Conservation (phyloP, 2,888 invertebrate genomes). For the Melanophora roralis region DNA sequence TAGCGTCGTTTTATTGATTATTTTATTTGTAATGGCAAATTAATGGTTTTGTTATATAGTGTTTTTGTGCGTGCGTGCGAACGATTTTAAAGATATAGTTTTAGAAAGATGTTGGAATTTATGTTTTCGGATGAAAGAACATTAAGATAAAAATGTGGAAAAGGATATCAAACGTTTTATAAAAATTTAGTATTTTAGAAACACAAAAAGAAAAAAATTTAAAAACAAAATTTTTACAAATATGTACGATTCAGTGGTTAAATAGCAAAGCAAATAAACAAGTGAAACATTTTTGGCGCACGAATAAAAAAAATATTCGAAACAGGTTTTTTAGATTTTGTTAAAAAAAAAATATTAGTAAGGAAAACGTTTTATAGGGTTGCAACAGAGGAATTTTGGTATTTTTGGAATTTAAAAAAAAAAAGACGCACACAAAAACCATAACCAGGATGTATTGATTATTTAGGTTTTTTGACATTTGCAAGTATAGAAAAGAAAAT, state of each 20-base stretch:
- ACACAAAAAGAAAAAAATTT: background rate
- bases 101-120: constrained; percentile 10
- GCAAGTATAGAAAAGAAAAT: constrained; percentile 67
- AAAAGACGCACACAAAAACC: constrained; percentile 66
- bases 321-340: constrained; percentile 15
- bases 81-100: constrained; percentile 40
- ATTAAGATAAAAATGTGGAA: constrained; percentile 2
- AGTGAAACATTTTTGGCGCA: background rate
- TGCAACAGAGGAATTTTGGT: constrained; percentile 39
- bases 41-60: constrained; percentile 41
- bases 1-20: constrained; percentile 41
- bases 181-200: background rate
- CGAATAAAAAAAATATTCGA: background rate
- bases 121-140: constrained; percentile 7
- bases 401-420: constrained; percentile 36
- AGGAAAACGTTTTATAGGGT: background rate
- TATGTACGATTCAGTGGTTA: background rate
- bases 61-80: constrained; percentile 61
- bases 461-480: constrained; percentile 51
- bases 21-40: constrained; percentile 32
- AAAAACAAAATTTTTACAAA: constrained; percentile 29
- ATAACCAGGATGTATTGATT: constrained; percentile 65
- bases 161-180: background rate
- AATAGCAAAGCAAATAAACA: constrained; percentile 34
- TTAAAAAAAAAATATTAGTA: constrained; percentile 5